Conservation (phyloP, 2,113 vertebrate species). For the Picathartes gymnocephalus region DNA sequence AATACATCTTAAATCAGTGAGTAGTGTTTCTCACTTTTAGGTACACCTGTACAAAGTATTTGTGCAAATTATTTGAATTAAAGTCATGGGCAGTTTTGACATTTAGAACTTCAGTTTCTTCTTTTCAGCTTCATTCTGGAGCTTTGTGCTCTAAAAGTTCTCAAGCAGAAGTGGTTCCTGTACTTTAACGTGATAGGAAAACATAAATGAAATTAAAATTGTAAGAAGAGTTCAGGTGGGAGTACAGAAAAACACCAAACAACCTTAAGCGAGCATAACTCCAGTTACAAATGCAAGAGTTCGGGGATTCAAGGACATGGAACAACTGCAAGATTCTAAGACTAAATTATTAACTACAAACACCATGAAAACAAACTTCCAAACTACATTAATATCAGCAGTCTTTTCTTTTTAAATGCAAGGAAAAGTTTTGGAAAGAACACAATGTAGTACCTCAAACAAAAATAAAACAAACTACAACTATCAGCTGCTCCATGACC, state of each 20-base stretch:
- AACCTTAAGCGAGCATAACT: not conserved
- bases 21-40: not conserved
- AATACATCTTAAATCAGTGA: not conserved
- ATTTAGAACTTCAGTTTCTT: not conserved
- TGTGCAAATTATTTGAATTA: not conserved
- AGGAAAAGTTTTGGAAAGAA: constrained; percentile 34
- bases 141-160: not conserved
- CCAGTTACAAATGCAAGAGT: not conserved
- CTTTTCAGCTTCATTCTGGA: not conserved
- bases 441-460: not conserved
- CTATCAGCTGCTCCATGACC: not conserved
- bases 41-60: not conserved
- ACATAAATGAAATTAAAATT: not conserved
- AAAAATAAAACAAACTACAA: constrained; percentile 43
- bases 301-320: not conserved
- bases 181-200: not conserved
- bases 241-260: not conserved
- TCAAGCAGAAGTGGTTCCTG: not conserved
- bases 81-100: not conserved
- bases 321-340: not conserved
- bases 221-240: not conserved
- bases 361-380: not conserved
- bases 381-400: not conserved
- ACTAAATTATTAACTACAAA: not conserved
- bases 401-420: constrained; percentile 9